Evolutionary conservation across 2,797 vertebrate genomes (phyloP).

Genomic region (Anniella stebbinsi): DNA sequence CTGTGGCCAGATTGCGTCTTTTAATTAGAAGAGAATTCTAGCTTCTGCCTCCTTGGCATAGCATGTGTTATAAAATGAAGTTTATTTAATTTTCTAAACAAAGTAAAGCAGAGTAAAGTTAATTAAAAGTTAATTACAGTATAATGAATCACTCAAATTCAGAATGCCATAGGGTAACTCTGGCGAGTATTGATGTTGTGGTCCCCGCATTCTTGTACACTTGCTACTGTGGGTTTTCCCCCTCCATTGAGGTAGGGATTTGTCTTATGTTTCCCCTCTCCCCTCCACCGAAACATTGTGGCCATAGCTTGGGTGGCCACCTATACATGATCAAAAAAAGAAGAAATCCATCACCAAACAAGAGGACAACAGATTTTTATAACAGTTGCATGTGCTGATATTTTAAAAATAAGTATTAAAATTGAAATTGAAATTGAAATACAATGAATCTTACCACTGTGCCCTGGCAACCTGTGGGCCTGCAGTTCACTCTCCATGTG

Average conservation of each 20-base stretch:
- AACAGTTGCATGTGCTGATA: no score
- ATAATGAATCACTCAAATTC: slow-evolving; percentile 76
- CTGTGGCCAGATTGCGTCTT: slow-evolving; percentile 74
- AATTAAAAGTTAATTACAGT: slow-evolving; percentile 82
- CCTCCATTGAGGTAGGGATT: slow-evolving; percentile 2
- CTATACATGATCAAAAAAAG: not conserved
- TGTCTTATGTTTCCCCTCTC: slow-evolving; percentile 23
- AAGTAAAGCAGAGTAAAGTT: slow-evolving; percentile 77
- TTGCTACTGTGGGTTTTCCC: slow-evolving; percentile 8
- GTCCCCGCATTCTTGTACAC: slow-evolving; percentile 48
- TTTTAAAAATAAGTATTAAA: not conserved
- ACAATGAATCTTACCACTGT: not conserved
- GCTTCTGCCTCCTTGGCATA: slow-evolving; percentile 75
- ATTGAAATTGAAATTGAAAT: not conserved
- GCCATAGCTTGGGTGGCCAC: not conserved
- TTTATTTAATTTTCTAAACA: slow-evolving; percentile 84
- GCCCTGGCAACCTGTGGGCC: not conserved
- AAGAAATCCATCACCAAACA: not conserved
- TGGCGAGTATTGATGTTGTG: slow-evolving; percentile 71
- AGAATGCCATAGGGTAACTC: slow-evolving; percentile 68
- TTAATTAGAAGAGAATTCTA: slow-evolving; percentile 75
- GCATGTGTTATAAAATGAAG: slow-evolving; percentile 75
- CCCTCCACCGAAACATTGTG: slow-evolving; percentile 18
- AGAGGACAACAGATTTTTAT: not conserved
- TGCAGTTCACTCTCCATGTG: not conserved